Conservation (phyloP, 2,888 invertebrate genomes). For the Nymphalis c-album region DNA sequence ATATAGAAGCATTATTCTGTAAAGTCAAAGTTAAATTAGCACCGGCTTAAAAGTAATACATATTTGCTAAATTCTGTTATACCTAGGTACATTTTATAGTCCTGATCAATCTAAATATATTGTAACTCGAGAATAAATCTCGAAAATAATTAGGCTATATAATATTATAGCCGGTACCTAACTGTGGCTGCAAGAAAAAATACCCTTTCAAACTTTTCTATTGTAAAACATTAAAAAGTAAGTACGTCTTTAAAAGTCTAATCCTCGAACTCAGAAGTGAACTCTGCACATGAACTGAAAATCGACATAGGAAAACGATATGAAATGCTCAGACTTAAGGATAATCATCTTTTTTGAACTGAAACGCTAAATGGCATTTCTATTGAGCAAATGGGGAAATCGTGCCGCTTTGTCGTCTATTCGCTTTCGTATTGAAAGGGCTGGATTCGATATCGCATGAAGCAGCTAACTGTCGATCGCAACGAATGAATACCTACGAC, state of each 20-base stretch:
- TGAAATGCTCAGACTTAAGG: slow-evolving; percentile 38
- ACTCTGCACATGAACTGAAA: slow-evolving; percentile 19
- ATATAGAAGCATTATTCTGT: no score
- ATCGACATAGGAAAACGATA: slow-evolving; percentile 22
- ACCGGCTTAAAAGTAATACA: no score
- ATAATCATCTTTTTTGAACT: slow-evolving; percentile 50
- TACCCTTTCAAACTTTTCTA: slow-evolving; percentile 9
- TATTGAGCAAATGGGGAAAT: slow-evolving; percentile 59
- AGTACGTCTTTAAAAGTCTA: slow-evolving; percentile 17
- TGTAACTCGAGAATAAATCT: no score
- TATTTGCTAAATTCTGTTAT: no score
- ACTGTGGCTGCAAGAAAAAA: slow-evolving; percentile 5
- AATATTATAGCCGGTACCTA: background rate
- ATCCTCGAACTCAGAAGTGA: slow-evolving; percentile 14
- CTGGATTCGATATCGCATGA: slow-evolving; percentile 62
- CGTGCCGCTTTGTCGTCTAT: slow-evolving; percentile 64
- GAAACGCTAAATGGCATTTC: slow-evolving; percentile 63
- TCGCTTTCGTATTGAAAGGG: slow-evolving; percentile 59
- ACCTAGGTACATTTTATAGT: no score
- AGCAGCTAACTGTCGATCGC: slow-evolving; percentile 59
- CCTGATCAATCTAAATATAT: no score
- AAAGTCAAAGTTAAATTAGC: no score
- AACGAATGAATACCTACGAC: slow-evolving; percentile 53
- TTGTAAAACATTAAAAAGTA: slow-evolving; percentile 9
- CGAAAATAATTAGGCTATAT: background rate